Base-by-base conservation (phyloP, 2,113 vertebrate species). In the Chlamydotis undulata region DNA sequence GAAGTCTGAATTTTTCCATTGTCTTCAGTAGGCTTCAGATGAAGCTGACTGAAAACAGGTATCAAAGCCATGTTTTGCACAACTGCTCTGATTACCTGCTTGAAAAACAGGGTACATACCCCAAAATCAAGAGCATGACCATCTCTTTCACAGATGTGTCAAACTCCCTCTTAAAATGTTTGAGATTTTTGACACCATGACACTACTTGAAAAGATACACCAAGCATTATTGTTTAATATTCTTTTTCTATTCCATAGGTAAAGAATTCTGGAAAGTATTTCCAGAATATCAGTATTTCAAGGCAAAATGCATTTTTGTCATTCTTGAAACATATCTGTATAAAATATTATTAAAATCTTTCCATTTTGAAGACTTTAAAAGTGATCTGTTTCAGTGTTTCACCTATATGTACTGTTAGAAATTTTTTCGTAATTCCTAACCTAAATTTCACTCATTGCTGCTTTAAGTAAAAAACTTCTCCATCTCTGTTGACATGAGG, bases 31-130 rank as follows among this genome's bases (percentile, higher is more conserved):
- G 18, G 3, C 4, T 55, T 78, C 28, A 65, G 33, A 53, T 59
- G 43, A 83, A 35, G 9, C 4, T 67, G 57, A 49, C 17, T 16
- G 67, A 60, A 71, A 64, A 29, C 3, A 73, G 8, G 1, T 19
- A 61, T 65, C 53, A 65, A 83, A 81, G 19, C 7, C 15, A 73
- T 21, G 12, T 60, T 56, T n/a, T 77, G 16, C 14, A 31, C 13
- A 65, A 26, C 11, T 33, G 5, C 22, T 10, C 28, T 4, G 0
- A 33, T 25, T 35, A 67, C 2, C 3, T 26, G 3, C 23, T 63
- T 81, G 15, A 59, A 55, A 84, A 65, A 24, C 5, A 33, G 6
- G 9, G 1, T 19, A 7, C 2, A 19, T 76, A 57, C 18, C 28
- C 5, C 19, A 35, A 65, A 89, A n/a, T 28, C 50, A 65, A 41